These are phyloP conservation scores for Drosophila athabasca DNA, from an alignment of 1,140 invertebrate species.

Conservation along the genomic window DNA sequence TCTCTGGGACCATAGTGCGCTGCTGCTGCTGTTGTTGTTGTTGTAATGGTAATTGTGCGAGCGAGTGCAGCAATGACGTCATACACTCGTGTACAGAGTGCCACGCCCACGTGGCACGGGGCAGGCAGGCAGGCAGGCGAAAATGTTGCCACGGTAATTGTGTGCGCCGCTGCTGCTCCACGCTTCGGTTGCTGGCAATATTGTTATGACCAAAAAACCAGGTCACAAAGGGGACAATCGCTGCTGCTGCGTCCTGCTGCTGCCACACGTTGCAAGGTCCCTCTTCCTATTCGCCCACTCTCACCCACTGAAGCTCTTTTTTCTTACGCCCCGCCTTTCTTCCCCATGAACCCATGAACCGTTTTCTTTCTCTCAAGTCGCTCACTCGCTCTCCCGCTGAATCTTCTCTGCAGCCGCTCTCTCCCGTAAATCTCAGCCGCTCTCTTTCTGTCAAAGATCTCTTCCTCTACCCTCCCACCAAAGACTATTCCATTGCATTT, in stretches of 20 bases:
- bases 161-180: constrained; percentile 76
- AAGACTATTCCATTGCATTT: too few relatives aligned
- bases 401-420: too few relatives aligned
- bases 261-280: background rate
- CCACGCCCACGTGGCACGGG: constrained; percentile 53
- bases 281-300: background rate
- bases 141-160: constrained; percentile 77
- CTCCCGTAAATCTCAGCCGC: constrained; percentile 19
- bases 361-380: constrained; percentile 20
- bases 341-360: too few relatives aligned
- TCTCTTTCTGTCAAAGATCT: constrained; percentile 3
- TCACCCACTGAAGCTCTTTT: background rate
- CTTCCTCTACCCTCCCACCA: too few relatives aligned
- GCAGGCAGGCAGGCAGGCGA: constrained; percentile 24
- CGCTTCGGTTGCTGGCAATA: constrained; percentile 79
- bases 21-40: constrained; percentile 43
- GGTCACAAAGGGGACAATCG: constrained; percentile 70
- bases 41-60: constrained; percentile 75
- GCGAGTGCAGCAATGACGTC: constrained; percentile 78
- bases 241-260: constrained; percentile 13
- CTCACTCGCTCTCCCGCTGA: too few relatives aligned
- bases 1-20: too few relatives aligned
- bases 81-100: constrained; percentile 43
- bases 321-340: too few relatives aligned
- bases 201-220: constrained; percentile 82